Evolutionary conservation across 2,888 invertebrate species (phyloP).

Genomic region (Selenia dentaria): DNA sequence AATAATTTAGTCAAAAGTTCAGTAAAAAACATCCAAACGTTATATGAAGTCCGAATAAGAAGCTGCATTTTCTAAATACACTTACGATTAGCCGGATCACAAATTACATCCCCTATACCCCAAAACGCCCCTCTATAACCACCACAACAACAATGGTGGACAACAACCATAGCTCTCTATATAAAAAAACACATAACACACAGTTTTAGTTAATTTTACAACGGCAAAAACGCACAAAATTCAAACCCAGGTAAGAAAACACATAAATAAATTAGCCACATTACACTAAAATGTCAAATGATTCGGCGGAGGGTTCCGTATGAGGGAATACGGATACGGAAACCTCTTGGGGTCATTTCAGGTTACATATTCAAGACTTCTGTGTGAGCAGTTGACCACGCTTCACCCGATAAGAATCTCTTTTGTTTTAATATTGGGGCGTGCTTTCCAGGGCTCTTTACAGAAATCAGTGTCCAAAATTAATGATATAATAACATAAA

Average conservation of each 20-base stretch:
- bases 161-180: conserved; percentile 78
- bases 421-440: conserved; percentile 42
- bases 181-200: conserved; percentile 78
- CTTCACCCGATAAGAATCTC: conserved; percentile 52
- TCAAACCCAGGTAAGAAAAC: conserved; percentile 79
- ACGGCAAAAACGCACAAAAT: conserved; percentile 82
- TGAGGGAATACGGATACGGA: conserved; percentile 59
- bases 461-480: conserved; percentile 71
- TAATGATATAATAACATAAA: conserved; percentile 77
- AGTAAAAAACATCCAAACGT: neutral
- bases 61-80: conserved; percentile 51
- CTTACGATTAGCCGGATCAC: conserved; percentile 37
- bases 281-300: conserved; percentile 77
- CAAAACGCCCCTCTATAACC: conserved; percentile 53
- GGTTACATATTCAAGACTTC: conserved; percentile 59
- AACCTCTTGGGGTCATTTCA: conserved; percentile 61
- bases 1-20: neutral
- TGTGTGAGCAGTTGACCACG: conserved; percentile 59
- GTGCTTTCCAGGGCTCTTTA: conserved; percentile 62
- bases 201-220: conserved; percentile 75
- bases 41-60: conserved; percentile 1
- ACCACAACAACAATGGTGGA: conserved; percentile 57
- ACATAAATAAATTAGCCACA: conserved; percentile 76
- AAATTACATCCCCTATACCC: conserved; percentile 57
- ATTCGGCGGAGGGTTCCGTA: conserved; percentile 74